Conservation (phyloP, 2,888 invertebrate genomes). For the Harpalus rubripes region DNA sequence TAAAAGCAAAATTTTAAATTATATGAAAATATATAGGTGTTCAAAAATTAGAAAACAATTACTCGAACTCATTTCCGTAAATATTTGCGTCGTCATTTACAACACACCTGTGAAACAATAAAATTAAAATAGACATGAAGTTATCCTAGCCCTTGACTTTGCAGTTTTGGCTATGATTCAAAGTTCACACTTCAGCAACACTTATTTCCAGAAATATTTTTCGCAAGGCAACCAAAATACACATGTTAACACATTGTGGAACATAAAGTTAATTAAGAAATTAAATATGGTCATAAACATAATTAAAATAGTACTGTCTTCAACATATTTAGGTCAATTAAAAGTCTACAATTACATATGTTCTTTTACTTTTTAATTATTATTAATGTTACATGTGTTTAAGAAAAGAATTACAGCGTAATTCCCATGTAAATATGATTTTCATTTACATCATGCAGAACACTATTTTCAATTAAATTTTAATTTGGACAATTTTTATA, state of each 20-base stretch:
- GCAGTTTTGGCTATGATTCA: slow-evolving; percentile 4
- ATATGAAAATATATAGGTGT: too few species aligned
- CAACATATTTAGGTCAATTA: slow-evolving; percentile 34
- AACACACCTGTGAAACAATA: background rate
- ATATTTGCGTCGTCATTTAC: background rate
- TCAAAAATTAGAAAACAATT: too few species aligned
- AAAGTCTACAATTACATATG: slow-evolving; percentile 1
- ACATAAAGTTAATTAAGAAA: background rate
- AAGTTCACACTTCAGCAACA: slow-evolving; percentile 11
- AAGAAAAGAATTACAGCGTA: background rate
- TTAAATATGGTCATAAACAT: slow-evolving; percentile 6
- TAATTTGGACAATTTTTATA: background rate
- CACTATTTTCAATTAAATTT: slow-evolving; percentile 1
- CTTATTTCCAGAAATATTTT: slow-evolving; percentile 21
- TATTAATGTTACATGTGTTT: slow-evolving; percentile 17
- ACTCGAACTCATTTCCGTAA: background rate
- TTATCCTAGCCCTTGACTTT: slow-evolving; percentile 16
- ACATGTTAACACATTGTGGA: background rate
- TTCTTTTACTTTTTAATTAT: background rate
- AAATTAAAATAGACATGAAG: background rate
- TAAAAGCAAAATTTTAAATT: too few species aligned
- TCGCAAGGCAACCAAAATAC: slow-evolving; percentile 9
- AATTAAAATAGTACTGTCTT: slow-evolving; percentile 22
- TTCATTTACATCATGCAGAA: background rate
- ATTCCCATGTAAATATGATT: background rate